Evolutionary conservation across 2,888 invertebrate species (phyloP).

Genomic region (Hybos culiciformis): DNA sequence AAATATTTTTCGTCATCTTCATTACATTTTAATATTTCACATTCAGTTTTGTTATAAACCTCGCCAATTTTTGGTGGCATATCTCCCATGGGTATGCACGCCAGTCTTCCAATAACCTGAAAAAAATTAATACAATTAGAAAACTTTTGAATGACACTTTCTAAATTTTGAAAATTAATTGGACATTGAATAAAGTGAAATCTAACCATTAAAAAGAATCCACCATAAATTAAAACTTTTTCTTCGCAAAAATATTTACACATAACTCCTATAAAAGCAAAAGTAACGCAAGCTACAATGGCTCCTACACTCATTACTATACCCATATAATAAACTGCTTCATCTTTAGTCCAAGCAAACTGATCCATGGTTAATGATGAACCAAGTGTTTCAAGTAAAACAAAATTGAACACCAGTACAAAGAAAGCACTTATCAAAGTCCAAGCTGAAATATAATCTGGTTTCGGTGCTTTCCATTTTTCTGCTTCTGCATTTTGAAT

Average conservation of each 20-base stretch:
- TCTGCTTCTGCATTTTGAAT: constrained; percentile 60
- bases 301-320: constrained; percentile 69
- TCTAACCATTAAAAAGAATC: constrained; percentile 64
- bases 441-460: constrained; percentile 64
- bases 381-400: constrained; percentile 73
- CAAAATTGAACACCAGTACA: constrained; percentile 75
- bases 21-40: constrained; percentile 18
- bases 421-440: constrained; percentile 68
- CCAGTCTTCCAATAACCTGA: no score
- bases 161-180: no score
- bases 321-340: constrained; percentile 70
- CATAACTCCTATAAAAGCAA: constrained; percentile 55
- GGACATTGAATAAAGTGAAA: constrained; percentile 56
- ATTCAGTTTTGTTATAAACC: constrained; percentile 24
- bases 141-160: no score
- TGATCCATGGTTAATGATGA: constrained; percentile 80
- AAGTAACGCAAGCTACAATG: constrained; percentile 59
- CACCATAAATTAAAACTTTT: constrained; percentile 67
- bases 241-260: constrained; percentile 60
- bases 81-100: constrained; percentile 68
- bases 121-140: no score
- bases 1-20: constrained; percentile 36
- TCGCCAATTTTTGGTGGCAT: constrained; percentile 48
- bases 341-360: constrained; percentile 68
- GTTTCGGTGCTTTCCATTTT: constrained; percentile 54